Base-by-base conservation (phyloP, 2,113 vertebrate species). In the Vimba vimba region DNA sequence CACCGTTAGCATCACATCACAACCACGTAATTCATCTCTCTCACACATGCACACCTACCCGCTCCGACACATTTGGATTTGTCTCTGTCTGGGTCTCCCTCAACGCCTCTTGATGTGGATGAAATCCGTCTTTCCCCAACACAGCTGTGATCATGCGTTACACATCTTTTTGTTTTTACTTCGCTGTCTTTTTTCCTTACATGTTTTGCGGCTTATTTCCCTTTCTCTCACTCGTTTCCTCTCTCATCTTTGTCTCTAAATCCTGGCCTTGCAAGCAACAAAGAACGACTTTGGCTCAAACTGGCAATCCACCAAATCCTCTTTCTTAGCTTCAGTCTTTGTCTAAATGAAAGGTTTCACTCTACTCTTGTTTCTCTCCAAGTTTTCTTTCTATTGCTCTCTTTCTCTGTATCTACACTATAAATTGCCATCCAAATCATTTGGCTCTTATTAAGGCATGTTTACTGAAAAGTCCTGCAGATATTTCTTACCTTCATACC, bases 241-340 rank as follows among this genome's bases (percentile, higher is more conserved):
- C 36, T 69, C 27, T 73, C 57, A 73, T 88, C 88, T 86, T 89
- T 78, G 90, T 85, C n/a, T 86, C 89, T 93, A 93, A 94, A 93
- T 94, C 92, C 89, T 86, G 66, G 88, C 89, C 92, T 89, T 91
- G 90, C 91, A 73, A 83, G 89, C 91, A 90, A 93, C 91, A 92
- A 94, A 93, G 88, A 84, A 89, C 78, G 88, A 84, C 91, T 91
- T 88, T 89, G 91, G 92, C 91, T 93, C 88, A 92, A 87, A 91
- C 89, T 92, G 92, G 89, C 90, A 91, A 91, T 90, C 85, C 87
- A 86, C 87, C 90, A 93, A 90, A 92, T 93, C 91, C 90, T 86
- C 89, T 90, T 90, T 90, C 85, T 91, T 83, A 87, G 86, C 85
- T 90, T 74, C 76, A 85, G 89, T 91, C 90, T 93, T 89, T 92